Base-by-base conservation (phyloP, 2,113 vertebrate species). In the Paratilapia polleni region DNA sequence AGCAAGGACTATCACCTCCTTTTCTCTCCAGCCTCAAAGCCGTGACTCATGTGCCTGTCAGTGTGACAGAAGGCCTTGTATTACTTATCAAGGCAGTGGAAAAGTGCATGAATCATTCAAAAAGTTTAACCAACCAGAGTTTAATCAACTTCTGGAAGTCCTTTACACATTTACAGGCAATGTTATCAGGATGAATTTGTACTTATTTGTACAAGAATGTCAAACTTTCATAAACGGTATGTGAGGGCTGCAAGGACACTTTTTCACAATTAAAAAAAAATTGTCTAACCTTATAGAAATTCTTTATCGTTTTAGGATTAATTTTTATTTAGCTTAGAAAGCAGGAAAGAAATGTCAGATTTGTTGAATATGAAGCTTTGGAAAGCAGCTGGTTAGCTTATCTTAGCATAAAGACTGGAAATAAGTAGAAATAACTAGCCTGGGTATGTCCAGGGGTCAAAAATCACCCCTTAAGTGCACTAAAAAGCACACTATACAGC, bases 21-120 rank as follows among this genome's bases (percentile, higher is more conserved):
- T n/a, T 73, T 54, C 52, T 73, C 68, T 73, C 47, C 31, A 73
- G 68, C 19, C 19, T 73, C 68, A 54, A 73, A 73, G 26, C 52
- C 6, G 17, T 61, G 61, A 73, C 26, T 82, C 38, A 47, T 24
- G 9, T 78, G 36, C 22, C 59, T 34, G 61, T 70, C 62, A 57
- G 31, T 77, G 78, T 57, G 17, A 59, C 26, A 68, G 78, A 86
- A 61, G n/a, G 24, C 4, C 52, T 78, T 49, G 58, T 8, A 52
- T 31, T 77, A 13, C 60, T 80, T 26, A 20, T 41, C 31, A 52
- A 76, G 43, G 43, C 61, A 62, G 41, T n/a, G 13, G 8, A 43
- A 43, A 68, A 56, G n/a, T 19, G 28, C 20, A 61, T 52, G 59
- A 64, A 24, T 75, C 22, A 59, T 19, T 17, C 26, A 49, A 75